Evolutionary conservation across 2,888 invertebrate genomes (phyloP).

Genomic region (Parnassius smintheus): DNA sequence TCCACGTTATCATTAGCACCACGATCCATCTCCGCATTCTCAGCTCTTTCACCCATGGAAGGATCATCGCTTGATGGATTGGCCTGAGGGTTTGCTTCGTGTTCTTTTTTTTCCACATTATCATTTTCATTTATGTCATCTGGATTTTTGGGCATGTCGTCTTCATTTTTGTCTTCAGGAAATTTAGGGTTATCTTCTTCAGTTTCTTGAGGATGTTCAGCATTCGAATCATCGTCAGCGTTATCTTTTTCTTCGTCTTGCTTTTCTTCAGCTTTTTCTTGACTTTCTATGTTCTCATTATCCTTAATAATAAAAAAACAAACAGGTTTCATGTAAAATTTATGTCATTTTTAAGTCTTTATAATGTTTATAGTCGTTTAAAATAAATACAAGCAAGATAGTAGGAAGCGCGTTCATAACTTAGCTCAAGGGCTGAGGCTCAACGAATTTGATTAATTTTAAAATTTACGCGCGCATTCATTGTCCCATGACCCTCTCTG

Average conservation of each 20-base stretch:
- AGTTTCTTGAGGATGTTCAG: constrained; percentile 51
- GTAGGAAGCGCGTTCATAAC: too few species aligned
- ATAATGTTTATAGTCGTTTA: too few species aligned
- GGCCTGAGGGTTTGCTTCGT: constrained; percentile 75
- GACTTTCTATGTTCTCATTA: constrained; percentile 38
- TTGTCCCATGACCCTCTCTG: too few species aligned
- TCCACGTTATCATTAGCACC: constrained; percentile 76
- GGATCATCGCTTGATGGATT: constrained; percentile 74
- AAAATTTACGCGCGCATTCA: too few species aligned
- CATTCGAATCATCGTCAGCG: constrained; percentile 43
- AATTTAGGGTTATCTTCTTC: constrained; percentile 48
- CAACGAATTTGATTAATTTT: too few species aligned
- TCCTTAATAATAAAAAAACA: constrained; percentile 25
- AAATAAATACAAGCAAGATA: too few species aligned
- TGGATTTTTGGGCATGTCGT: constrained; percentile 65
- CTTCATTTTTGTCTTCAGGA: constrained; percentile 48
- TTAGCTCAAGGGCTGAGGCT: too few species aligned
- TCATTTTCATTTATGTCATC: constrained; percentile 68
- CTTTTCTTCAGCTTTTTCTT: constrained; percentile 74
- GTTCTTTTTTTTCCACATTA: constrained; percentile 64
- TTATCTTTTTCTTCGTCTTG: constrained; percentile 35
- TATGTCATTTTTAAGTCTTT: too few species aligned
- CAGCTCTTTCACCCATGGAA: constrained; percentile 69
- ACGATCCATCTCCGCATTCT: constrained; percentile 72
- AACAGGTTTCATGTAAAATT: constrained; percentile 34